Base-by-base conservation (phyloP, 2,113 vertebrate species). In the Vimba vimba region DNA sequence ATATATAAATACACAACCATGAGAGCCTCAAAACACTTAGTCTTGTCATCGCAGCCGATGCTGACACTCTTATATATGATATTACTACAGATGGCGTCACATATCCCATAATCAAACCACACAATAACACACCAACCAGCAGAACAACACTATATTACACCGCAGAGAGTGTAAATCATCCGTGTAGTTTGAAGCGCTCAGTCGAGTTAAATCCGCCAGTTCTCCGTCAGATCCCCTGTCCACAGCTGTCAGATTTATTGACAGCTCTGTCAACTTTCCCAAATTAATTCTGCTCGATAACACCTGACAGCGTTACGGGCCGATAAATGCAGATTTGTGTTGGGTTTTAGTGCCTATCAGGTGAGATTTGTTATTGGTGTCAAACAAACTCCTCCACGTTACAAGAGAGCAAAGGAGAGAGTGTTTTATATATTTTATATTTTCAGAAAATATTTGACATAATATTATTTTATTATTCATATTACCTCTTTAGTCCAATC, bases 261-360 rank as follows among this genome's bases (percentile, higher is more conserved):
- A 92, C 92, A 90, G 91, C 86, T 87, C 86, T 30, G 83, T 86
- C 60, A 30, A 83, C 89, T 90, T 88, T 87, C 89, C 91, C 91
- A 73, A 85, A 91, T 91, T 87, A 91, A 90, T 87, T 85, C 21
- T 8, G 79, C 59, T 73, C 50, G 17, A 86, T 86, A 68, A 86
- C 57, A 11, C 81, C 90, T 82, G 89, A 91, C 90, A 78, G 92
- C 2, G 69, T 88, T 90, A 90, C 87, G 52, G 21, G 76, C 78
- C 64, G 78, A 90, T 91, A 80, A 90, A 92, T 84, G 89, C 87
- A 91, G 91, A 92, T 92, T 89, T 93, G 91, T 88, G 84, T 55
- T 50, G 84, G 59, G 92, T 93, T 86, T 91, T 86, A 68, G 84
- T 57, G 83, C 75, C 55, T 68, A 89, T 92, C 89, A 85, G 82